Conservation (phyloP, 2,797 vertebrate species). For the Dromococcyx pavoninus region DNA sequence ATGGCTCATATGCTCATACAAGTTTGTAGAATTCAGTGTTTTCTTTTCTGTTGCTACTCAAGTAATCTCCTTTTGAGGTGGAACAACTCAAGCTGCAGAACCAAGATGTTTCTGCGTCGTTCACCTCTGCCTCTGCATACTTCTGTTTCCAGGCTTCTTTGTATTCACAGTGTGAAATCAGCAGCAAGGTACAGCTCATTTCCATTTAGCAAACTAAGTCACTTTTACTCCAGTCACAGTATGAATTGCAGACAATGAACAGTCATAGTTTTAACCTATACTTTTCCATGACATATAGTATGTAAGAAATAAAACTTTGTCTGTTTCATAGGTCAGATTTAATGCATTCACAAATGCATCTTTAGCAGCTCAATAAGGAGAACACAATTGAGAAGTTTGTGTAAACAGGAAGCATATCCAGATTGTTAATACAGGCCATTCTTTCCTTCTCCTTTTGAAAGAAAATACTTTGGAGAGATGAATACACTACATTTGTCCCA, state of each 20-base stretch:
- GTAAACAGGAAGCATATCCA: neutral
- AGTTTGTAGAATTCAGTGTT: neutral
- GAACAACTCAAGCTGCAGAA: constrained; percentile 1
- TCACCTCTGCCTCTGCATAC: neutral
- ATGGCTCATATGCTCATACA: neutral
- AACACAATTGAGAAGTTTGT: neutral
- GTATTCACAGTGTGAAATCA: neutral
- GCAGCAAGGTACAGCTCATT: neutral
- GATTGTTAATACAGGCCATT: neutral
- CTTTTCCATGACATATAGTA: neutral
- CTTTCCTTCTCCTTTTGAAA: constrained; percentile 37
- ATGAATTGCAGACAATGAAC: neutral
- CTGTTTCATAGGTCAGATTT: neutral
- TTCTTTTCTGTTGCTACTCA: neutral
- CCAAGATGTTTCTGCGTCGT: neutral
- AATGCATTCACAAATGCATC: neutral
- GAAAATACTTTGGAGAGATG: neutral
- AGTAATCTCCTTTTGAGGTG: neutral
- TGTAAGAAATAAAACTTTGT: neutral
- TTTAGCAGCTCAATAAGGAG: neutral
- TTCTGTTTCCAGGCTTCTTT: neutral
- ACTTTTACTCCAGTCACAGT: neutral
- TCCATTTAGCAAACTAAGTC: neutral
- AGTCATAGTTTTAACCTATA: neutral
- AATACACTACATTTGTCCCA: constrained; percentile 30